These are phyloP conservation scores for Lissocephala sabroskyi DNA, from an alignment of 2,888 invertebrate genomes.

Conservation along the genomic window DNA sequence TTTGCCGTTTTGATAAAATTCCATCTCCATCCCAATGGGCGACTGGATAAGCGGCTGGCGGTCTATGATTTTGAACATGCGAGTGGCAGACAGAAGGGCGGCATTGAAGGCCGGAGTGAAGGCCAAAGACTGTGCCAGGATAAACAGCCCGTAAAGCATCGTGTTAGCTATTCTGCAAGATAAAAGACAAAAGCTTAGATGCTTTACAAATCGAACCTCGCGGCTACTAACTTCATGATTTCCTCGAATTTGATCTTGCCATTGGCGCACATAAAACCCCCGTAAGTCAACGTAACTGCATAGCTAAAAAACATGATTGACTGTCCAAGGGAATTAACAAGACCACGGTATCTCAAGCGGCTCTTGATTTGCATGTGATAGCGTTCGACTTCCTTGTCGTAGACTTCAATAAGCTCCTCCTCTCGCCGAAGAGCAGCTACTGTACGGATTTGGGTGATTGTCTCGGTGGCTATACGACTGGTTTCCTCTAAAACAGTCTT, in stretches of 20 bases:
- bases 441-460: conserved; percentile 81
- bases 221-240: conserved; percentile 78
- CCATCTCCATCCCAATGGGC: conserved; percentile 54
- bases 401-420: conserved; percentile 75
- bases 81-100: conserved; percentile 80
- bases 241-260: conserved; percentile 77
- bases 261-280: conserved; percentile 79
- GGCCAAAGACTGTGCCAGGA: conserved; percentile 83
- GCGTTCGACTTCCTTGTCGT: conserved; percentile 74
- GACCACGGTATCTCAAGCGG: conserved; percentile 77
- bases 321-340: conserved; percentile 81
- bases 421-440: conserved; percentile 78
- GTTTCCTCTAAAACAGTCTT: conserved; percentile 78
- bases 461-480: conserved; percentile 82
- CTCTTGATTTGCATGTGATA: conserved; percentile 73
- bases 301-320: conserved; percentile 82
- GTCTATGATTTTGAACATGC: conserved; percentile 78
- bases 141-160: conserved; percentile 82
- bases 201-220: too few species aligned
- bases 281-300: conserved; percentile 80
- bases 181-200: not conserved
- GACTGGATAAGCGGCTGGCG: conserved; percentile 75
- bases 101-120: conserved; percentile 84
- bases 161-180: conserved; percentile 80
- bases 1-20: conserved; percentile 28